phyloP scores from a whole-genome alignment of 2,888 invertebrate species.

The Rhamphomyia laevipes region DNA sequence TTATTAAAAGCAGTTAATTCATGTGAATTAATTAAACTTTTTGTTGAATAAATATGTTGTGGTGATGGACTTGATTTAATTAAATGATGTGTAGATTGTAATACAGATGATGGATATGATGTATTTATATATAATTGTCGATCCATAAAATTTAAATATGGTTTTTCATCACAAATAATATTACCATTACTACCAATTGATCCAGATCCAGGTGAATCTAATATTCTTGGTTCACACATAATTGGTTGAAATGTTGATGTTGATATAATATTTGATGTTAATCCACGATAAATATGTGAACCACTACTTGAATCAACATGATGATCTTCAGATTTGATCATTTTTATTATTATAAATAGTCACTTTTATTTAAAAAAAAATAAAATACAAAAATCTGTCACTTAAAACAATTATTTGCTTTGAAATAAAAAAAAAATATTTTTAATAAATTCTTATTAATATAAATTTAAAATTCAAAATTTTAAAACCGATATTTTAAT shows the following conservation, averaged over 20 bases:
- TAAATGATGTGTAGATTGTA: slow-evolving; percentile 2
- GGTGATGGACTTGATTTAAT: slow-evolving; percentile 1
- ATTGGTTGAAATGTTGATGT: slow-evolving; percentile 26
- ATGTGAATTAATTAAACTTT: slow-evolving; percentile 18
- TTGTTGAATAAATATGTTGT: slow-evolving; percentile 21
- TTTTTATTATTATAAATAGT: neutral
- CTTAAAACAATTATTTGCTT: neutral
- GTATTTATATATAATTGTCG: slow-evolving; percentile 15
- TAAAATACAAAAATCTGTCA: neutral
- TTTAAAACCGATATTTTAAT: no score
- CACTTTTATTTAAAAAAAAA: neutral
- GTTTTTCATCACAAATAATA: slow-evolving; percentile 27
- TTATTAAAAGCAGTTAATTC: slow-evolving; percentile 23
- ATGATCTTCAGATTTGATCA: slow-evolving; percentile 16
- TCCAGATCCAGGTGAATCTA: slow-evolving; percentile 23
- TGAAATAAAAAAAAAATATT: neutral
- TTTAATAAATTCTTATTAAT: neutral
- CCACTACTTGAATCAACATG: slow-evolving; percentile 11
- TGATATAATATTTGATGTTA: slow-evolving; percentile 24
- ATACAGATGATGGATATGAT: slow-evolving; percentile 3
- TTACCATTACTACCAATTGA: slow-evolving; percentile 12
- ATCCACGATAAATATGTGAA: slow-evolving; percentile 22
- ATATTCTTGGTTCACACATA: slow-evolving; percentile 16
- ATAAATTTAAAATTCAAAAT: no score
- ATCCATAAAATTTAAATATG: slow-evolving; percentile 28